phyloP scores from a whole-genome alignment of 2,888 invertebrate genomes.

The Nomada fucata region DNA sequence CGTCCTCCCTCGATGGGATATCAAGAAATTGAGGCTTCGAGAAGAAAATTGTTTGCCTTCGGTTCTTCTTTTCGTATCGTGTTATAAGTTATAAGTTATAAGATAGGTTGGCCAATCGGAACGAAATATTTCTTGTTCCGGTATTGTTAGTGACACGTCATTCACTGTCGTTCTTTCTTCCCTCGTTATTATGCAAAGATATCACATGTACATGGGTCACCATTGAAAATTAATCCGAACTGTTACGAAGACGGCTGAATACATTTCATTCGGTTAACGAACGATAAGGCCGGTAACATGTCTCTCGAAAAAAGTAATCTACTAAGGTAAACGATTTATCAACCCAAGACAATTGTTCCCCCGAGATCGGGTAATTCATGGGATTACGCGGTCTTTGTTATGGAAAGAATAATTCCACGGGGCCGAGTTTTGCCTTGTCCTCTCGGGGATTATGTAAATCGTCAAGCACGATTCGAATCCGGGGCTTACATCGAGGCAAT shows the following conservation, averaged over 20 bases:
- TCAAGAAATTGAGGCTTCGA: too few relatives aligned
- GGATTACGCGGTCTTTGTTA: conserved; percentile 58
- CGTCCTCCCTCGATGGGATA: conserved; percentile 8
- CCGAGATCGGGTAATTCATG: conserved; percentile 23
- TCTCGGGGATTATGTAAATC: conserved; percentile 70
- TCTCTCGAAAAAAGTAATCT: conserved; percentile 12
- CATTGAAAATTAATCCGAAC: conserved; percentile 8
- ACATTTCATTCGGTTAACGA: neutral
- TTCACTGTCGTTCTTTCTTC: neutral
- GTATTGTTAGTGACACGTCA: neutral
- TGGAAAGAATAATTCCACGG: conserved; percentile 59
- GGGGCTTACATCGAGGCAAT: conserved; percentile 64
- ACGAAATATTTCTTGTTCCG: neutral
- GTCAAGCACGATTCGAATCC: conserved; percentile 61
- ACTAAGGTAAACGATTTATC: neutral
- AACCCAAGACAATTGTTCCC: conserved; percentile 11
- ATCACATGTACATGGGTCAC: neutral
- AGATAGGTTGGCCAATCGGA: neutral
- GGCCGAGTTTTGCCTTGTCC: conserved; percentile 64
- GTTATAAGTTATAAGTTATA: neutral
- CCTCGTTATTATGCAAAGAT: neutral
- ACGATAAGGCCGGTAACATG: neutral
- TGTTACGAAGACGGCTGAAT: neutral
- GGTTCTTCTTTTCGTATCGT: too few relatives aligned
- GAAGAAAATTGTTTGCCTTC: too few relatives aligned